Evolutionary conservation across 2,113 vertebrate genomes (phyloP).

Genomic region (Henicopernis longicauda): DNA sequence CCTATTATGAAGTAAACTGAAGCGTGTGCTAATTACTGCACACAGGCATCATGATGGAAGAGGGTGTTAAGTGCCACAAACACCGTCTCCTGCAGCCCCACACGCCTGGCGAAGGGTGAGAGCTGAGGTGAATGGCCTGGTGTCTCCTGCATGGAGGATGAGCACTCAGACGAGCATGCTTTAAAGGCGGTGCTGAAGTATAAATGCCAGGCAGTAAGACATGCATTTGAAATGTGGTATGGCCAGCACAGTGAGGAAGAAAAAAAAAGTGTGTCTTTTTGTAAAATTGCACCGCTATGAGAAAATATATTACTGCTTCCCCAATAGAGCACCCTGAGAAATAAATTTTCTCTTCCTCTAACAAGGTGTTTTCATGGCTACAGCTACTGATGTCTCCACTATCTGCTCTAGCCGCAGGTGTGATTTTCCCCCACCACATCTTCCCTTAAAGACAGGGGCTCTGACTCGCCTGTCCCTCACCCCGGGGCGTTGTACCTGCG

Average conservation of each 20-base stretch:
- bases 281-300: background rate
- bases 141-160: background rate
- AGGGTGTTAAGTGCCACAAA: background rate
- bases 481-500: background rate
- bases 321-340: background rate
- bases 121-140: background rate
- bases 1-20: background rate
- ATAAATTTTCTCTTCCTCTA: background rate
- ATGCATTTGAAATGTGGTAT: background rate
- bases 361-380: background rate
- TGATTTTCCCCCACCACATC: background rate
- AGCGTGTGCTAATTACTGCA: conserved; percentile 3
- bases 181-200: background rate
- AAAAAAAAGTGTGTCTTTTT: background rate
- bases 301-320: background rate
- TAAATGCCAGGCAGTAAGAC: background rate
- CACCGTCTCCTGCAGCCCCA: background rate
- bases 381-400: background rate
- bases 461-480: no score
- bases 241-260: background rate
- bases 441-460: background rate
- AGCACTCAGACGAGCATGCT: background rate
- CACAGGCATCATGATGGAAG: background rate
- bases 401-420: no score
- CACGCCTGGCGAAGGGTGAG: accelerated